Percentiles rank a stretch among this genome's conserved stretches.
Conservation (phyloP, 2,888 invertebrate genomes). For the Rhodophaea formosa region DNA sequence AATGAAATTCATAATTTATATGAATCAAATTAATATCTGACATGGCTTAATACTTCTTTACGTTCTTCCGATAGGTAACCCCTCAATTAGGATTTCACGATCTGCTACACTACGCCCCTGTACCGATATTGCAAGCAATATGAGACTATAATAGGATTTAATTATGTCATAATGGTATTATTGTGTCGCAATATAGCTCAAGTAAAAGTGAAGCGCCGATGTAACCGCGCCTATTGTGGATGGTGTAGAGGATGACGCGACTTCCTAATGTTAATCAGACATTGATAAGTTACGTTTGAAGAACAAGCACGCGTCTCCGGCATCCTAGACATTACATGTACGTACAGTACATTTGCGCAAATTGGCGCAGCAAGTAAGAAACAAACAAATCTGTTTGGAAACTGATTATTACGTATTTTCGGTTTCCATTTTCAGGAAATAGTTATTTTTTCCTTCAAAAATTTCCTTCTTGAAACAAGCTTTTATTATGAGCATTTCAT, state of each 20-base stretch:
- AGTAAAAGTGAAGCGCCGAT: slow-evolving; percentile 65
- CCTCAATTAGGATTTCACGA: slow-evolving; percentile 24
- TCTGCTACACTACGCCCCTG: slow-evolving; percentile 5
- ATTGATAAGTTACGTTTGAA: not conserved
- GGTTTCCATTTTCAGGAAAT: no score
- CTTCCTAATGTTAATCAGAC: slow-evolving; percentile 29
- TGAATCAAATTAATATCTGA: no score
- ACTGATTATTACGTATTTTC: no score
- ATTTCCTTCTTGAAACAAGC: no score
- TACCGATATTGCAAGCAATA: slow-evolving; percentile 7
- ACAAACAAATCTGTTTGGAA: no score
- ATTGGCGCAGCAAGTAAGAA: no score
- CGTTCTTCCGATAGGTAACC: not conserved
- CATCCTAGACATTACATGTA: no score
- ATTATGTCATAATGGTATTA: slow-evolving; percentile 52
- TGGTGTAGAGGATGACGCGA: slow-evolving; percentile 41
- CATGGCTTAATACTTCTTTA: not conserved
- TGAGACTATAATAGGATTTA: slow-evolving; percentile 33
- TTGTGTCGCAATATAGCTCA: slow-evolving; percentile 47
- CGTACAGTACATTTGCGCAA: no score
- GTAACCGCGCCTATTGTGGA: slow-evolving; percentile 50
- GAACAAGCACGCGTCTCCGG: not conserved
- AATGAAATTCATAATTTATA: no score
- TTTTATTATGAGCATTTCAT: no score
- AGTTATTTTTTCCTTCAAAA: no score